Conservation (phyloP, 2,113 vertebrate genomes). For the Mirza zaza region DNA sequence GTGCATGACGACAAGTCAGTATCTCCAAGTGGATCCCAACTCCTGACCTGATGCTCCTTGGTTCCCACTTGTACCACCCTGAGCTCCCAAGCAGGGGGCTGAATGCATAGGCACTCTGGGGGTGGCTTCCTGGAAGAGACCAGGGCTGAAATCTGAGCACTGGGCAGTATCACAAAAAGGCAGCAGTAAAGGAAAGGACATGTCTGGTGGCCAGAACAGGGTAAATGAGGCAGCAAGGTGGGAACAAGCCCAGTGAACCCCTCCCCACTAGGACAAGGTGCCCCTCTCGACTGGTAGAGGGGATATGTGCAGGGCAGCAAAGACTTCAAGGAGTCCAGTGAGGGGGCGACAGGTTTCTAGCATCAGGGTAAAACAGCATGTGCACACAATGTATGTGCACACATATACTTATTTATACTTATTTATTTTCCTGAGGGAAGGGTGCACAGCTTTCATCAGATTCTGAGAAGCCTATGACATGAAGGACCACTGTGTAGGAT, state of each 20-base stretch:
- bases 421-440: not conserved
- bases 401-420: too few species aligned
- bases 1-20: not conserved
- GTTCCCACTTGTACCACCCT: not conserved
- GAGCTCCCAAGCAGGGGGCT: not conserved
- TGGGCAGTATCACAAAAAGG: not conserved
- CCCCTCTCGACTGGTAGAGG: not conserved
- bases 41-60: not conserved
- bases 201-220: not conserved
- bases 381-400: too few species aligned
- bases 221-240: not conserved
- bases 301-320: not conserved
- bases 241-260: not conserved
- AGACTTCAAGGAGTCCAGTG: not conserved
- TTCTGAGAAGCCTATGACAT: not conserved
- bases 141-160: not conserved
- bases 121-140: not conserved
- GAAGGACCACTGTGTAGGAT: not conserved
- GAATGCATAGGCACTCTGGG: not conserved
- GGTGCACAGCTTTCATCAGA: not conserved
- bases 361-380: not conserved
- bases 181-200: not conserved
- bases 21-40: not conserved
- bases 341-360: too few species aligned
- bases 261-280: fast-evolving